Evolutionary conservation across 2,888 invertebrate genomes (phyloP).

Genomic region (Xanthorhoe designata): DNA sequence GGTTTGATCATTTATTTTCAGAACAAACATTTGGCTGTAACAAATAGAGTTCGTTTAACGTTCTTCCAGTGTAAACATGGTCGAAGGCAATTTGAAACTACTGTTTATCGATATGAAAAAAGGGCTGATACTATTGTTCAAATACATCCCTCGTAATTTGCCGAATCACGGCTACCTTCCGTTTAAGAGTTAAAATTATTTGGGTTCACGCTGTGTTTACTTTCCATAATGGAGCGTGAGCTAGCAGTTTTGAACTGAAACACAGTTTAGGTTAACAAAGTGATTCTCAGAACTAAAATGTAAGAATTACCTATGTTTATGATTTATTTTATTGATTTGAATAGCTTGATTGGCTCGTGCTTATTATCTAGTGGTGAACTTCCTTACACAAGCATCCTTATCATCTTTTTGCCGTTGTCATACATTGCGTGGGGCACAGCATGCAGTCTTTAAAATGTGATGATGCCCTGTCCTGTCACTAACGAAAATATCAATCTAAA

Average conservation of each 20-base stretch:
- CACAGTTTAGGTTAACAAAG: conserved; percentile 2
- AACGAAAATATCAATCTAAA: no score
- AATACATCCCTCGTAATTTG: conserved; percentile 57
- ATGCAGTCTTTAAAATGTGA: no score
- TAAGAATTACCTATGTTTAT: neutral
- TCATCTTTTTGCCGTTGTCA: no score
- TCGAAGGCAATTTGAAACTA: conserved; percentile 27
- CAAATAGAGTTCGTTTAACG: conserved; percentile 34
- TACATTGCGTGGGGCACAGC: no score
- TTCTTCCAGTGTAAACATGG: conserved; percentile 26
- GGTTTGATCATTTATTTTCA: conserved; percentile 30
- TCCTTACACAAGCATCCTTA: no score
- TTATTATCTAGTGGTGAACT: no score
- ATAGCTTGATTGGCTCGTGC: no score
- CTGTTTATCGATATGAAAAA: conserved; percentile 54
- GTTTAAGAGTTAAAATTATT: conserved; percentile 78
- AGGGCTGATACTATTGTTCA: conserved; percentile 63
- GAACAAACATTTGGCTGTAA: conserved; percentile 28
- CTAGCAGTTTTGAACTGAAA: conserved; percentile 52
- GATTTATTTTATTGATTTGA: no score
- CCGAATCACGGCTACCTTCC: conserved; percentile 67
- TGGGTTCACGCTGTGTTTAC: conserved; percentile 76
- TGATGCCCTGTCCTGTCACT: no score
- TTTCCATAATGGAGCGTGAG: conserved; percentile 75
- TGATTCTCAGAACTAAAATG: conserved; percentile 1